Base-by-base conservation (phyloP, 2,797 vertebrate genomes). In the Spatula versicolor region DNA sequence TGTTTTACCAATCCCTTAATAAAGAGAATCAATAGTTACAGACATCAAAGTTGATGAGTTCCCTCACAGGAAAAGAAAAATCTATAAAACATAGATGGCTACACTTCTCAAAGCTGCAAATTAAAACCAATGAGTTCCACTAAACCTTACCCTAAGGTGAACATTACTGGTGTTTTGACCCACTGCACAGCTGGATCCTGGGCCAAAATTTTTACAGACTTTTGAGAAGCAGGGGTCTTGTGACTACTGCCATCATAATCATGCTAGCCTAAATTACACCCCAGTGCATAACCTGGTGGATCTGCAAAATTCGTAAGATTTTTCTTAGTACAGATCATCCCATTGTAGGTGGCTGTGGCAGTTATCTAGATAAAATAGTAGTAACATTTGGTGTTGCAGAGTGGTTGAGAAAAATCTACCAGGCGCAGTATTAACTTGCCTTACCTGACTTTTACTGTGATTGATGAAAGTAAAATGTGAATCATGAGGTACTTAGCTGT, bases 41-140 rank as follows among this genome's bases (percentile, higher is more conserved):
- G 86, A 95, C 91, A 96, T 96, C 95, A 96, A 96, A 97, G 95
- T 85, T 96, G 96, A 97, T 96, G 96, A 97, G 88, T 91, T 95
- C 80, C 77, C 95, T 96, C 87, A 69, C 12, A 94, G 94, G 95
- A 92, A 91, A 84, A 72, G 69, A 87, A 95, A 93, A 95, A 97
- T 97, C 96, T 83, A 97, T 97, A 96, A 94, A 92, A 75, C 90
- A 95, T 93, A 95, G 94, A 96, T 66, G 88, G 96, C 82, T 96
- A 95, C 88, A 75, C 81, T 92, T 93, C 84, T 94, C 83, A 93
- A 91, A 96, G 88, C 88, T 92, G 83, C 95, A 97, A 96, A 97
- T 96, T 95, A 94, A 95, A 97, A 96, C 56, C 91, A 95, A 93
- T 83, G 88, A 95, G 91, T 93, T 94, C 86, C 88, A 95, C 84